Evolutionary conservation across 1,140 invertebrate genomes (phyloP).

Genomic region (Dreissena polymorpha): DNA sequence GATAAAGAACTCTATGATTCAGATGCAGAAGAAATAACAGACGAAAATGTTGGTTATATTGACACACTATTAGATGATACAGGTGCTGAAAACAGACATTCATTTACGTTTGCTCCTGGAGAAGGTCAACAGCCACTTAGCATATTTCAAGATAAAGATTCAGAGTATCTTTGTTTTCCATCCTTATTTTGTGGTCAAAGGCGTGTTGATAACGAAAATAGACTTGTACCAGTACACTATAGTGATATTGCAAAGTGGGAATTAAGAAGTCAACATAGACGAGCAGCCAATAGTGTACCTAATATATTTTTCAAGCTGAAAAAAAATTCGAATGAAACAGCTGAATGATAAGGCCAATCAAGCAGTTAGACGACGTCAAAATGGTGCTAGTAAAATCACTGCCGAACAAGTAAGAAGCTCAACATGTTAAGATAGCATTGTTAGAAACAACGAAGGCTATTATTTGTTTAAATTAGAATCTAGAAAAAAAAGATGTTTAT

Average conservation of each 20-base stretch:
- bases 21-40: constrained; percentile 25
- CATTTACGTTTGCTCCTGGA: constrained; percentile 48
- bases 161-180: too few species aligned
- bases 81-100: constrained; percentile 28
- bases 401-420: constrained; percentile 32
- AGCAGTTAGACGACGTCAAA: constrained; percentile 54
- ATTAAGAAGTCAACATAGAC: constrained; percentile 32
- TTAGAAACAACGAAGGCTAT: constrained; percentile 61
- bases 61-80: constrained; percentile 37
- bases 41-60: constrained; percentile 26
- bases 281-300: constrained; percentile 16
- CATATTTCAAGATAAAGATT: too few species aligned
- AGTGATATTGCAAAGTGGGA: constrained; percentile 53
- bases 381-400: constrained; percentile 47
- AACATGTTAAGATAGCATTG: constrained; percentile 41
- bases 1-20: too few species aligned
- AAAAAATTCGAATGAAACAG: constrained; percentile 57
- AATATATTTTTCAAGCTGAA: constrained; percentile 48
- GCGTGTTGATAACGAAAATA: too few species aligned
- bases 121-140: constrained; percentile 49
- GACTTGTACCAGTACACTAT: constrained; percentile 43
- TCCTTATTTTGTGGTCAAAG: too few species aligned
- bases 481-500: constrained; percentile 64
- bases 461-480: constrained; percentile 53
- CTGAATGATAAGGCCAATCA: too few species aligned